Conservation (phyloP, 2,797 vertebrate species). For the Loriculus beryllinus region DNA sequence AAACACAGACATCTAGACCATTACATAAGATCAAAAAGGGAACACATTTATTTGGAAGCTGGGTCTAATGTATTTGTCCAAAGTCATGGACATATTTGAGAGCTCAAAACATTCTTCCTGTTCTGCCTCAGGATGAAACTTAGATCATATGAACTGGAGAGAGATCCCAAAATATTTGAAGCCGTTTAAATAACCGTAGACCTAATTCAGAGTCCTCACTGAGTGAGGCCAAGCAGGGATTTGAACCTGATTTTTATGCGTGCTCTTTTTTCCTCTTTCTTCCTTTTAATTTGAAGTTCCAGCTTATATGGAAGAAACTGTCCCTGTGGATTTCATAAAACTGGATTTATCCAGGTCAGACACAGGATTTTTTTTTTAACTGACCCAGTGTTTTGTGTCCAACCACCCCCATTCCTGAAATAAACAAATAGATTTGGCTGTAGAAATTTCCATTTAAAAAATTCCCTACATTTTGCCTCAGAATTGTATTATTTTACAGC, state of each 20-base stretch:
- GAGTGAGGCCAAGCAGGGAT: slow-evolving; percentile 1
- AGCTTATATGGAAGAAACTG: not conserved
- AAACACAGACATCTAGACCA: not conserved
- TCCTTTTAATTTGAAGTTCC: not conserved
- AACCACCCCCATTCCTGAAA: not conserved
- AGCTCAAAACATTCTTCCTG: slow-evolving; percentile 1
- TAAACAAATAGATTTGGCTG: not conserved
- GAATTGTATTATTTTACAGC: not conserved
- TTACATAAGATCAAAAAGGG: not conserved
- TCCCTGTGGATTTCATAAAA: not conserved
- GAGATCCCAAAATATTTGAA: slow-evolving; percentile 14
- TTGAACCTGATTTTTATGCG: not conserved
- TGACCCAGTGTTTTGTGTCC: not conserved
- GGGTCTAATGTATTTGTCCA: not conserved
- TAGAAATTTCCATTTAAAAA: slow-evolving; percentile 1
- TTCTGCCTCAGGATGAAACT: slow-evolving; percentile 24
- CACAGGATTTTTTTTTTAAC: not conserved
- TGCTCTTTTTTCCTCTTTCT: not conserved
- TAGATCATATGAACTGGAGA: not conserved
- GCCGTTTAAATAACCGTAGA: not conserved
- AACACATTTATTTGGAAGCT: not conserved
- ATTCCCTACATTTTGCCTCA: not conserved
- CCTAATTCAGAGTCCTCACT: not conserved
- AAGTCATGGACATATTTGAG: not conserved
- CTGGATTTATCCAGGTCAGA: not conserved